Base-by-base conservation (phyloP, 2,113 vertebrate species). In the Pelusios castaneus region DNA sequence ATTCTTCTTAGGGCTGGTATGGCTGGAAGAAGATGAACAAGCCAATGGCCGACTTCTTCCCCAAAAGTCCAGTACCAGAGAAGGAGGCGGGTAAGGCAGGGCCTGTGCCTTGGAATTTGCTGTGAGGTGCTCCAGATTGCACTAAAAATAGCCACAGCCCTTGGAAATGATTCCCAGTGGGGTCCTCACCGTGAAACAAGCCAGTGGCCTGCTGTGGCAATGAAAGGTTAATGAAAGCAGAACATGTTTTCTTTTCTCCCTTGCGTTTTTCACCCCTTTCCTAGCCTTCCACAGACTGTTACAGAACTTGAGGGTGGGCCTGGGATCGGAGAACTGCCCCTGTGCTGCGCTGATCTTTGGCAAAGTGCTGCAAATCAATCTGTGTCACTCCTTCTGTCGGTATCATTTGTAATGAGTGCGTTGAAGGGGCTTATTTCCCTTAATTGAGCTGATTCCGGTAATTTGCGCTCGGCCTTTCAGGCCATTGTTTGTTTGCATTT, bases 401-500 rank as follows among this genome's bases (percentile, higher is more conserved):
- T 75, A 79, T 85, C 19, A 6, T 58, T 43, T 47, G 51, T 22
- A 88, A 70, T 75, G 58, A 82, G 67, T 1, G 1, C 51, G 45
- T 16, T 54, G 81, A 88, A 0, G 2, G 75, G 54, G 83, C 88
- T 89, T 27, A 47, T 84, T 89, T 82, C 92, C 54, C 58, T 60
- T 93, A 84, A 85, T 82, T 82, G 88, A 89, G 58, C 88, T 51
- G 80, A 95, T 95, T 92, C 85, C 3, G 14, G 55, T 85, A 81
- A 89, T 94, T 93, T 93, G 49, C 0, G 6, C 83, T 87, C 4
- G 1, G 82, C 85, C 91, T 93, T 91, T 87, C 54, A 80, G 85
- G 56, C 49, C 55, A 3, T 51, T 84, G 80, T 87, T 90, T 95
- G 80, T 94, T 91, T 92, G 85, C 73, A 1, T 92, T 93, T 85